Evolutionary conservation across 2,888 invertebrate species (phyloP), one percentile per base, ranked within the genome.

Genomic region (Trilocha varians): DNA sequence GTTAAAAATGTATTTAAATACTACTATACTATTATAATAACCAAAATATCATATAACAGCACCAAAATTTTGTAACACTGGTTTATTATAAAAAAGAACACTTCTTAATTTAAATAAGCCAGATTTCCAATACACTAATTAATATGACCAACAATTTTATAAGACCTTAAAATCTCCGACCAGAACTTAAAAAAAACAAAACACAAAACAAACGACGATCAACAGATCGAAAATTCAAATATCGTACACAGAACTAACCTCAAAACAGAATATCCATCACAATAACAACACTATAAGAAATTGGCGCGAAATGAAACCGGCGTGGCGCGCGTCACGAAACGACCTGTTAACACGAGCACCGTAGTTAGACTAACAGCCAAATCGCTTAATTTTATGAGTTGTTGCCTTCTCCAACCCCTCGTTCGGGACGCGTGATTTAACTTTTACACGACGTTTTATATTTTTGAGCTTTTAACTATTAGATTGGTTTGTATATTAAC

Each of bases 331-430:
- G 11, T 59, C 54, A 50, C 55, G 53, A 47, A 58, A 52, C 70
- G 66, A 57, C 64, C 72, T 79, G 83, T 78, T 80, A 76, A 78
- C 83, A 78, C 84, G 78, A 76, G 82, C 74, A 78, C 78, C 82
- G 75, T 83, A 79, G 83, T 84, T 79, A 82, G 78, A 86, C 86
- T 86, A 85, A 84, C 83, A 83, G 82, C 84, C 83, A 83, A 85
- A 85, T 85, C 86, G 85, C 85, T 86, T 86, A 84, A 86, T 87
- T 87, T 87, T 86, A 87, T 85, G 86, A 86, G 86, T 86, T 86
- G 85, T 84, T 85, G 85, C 84, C 84, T 84, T 82, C 85, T 83
- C 85, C 85, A 84, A 85, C 85, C 84, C 84, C 82, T 78, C 77
- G 65, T 55, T 57, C 56, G 57, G 55, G 54, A 45, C 54, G 57